phyloP scores from a whole-genome alignment of 2,113 vertebrate species.

The Xiphophorus couchianus region DNA sequence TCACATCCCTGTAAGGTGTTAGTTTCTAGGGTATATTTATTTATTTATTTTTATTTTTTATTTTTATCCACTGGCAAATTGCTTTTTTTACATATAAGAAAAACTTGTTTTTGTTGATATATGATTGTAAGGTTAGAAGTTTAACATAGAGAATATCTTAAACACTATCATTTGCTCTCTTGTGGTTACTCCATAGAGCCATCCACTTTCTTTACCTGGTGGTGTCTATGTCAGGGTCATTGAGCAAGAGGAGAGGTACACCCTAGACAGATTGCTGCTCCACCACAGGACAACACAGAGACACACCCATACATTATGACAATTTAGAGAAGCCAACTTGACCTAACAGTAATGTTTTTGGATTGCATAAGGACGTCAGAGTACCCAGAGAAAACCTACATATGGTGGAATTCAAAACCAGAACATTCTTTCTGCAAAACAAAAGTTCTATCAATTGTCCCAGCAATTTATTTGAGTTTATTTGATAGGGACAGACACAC shows the following conservation, averaged over 20 bases:
- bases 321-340: no score
- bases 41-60: no score
- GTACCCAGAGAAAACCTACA: background rate
- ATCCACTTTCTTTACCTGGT: background rate
- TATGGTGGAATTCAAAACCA: no score
- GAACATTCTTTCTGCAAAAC: no score
- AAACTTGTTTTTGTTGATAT: background rate
- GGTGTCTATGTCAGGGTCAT: background rate
- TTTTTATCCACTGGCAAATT: background rate
- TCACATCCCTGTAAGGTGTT: conserved; percentile 9
- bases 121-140: background rate
- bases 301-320: background rate
- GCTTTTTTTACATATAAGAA: background rate
- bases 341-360: background rate
- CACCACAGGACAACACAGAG: background rate
- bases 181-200: no score
- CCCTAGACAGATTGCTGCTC: background rate
- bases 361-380: background rate
- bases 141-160: background rate
- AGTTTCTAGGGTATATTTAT: background rate
- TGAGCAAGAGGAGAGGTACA: background rate
- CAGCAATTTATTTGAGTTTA: no score
- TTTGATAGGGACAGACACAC: no score
- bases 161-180: background rate
- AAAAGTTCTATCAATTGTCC: no score